Conservation (phyloP, 2,888 invertebrate species). For the Lordiphosa fenestrarum region DNA sequence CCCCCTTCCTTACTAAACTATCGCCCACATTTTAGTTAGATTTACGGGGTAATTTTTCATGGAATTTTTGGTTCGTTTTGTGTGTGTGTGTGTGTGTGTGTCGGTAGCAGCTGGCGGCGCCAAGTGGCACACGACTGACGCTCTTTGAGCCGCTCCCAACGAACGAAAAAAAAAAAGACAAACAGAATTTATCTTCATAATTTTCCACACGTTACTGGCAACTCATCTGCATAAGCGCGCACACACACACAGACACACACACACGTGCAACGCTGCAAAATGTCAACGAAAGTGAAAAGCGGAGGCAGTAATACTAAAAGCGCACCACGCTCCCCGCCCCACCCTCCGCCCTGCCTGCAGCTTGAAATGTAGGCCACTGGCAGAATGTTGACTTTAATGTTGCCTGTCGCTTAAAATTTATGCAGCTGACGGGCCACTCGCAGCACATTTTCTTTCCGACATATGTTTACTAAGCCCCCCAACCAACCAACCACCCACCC, state of each 20-base stretch:
- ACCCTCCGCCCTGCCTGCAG: not conserved
- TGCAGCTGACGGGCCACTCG: constrained; percentile 62
- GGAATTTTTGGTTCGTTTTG: constrained; percentile 25
- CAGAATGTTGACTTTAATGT: constrained; percentile 75
- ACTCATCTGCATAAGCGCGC: constrained; percentile 58
- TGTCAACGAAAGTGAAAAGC: constrained; percentile 68
- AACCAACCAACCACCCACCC: not conserved
- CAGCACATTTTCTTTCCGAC: constrained; percentile 10
- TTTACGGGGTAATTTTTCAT: constrained; percentile 46
- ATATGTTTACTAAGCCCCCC: constrained; percentile 16
- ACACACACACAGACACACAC: constrained; percentile 16
- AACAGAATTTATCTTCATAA: constrained; percentile 69
- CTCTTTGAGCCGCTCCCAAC: constrained; percentile 38
- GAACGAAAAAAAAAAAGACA: constrained; percentile 37
- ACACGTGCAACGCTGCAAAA: constrained; percentile 42
- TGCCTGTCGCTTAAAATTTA: constrained; percentile 69
- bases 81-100: constrained; percentile 3
- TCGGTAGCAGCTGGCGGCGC: constrained; percentile 36
- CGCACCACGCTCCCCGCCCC: constrained; percentile 22
- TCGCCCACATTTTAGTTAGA: constrained; percentile 25
- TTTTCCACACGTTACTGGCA: constrained; percentile 65
- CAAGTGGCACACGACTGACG: constrained; percentile 44
- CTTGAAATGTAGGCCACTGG: constrained; percentile 65
- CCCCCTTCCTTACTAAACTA: constrained; percentile 13
- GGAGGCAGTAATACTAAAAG: constrained; percentile 41